A percentile compares a stretch with the other conserved stretches of the same genome.
These are phyloP conservation scores for Chelon auratus DNA, from an alignment of 2,797 vertebrate species.

Conservation along the genomic window DNA sequence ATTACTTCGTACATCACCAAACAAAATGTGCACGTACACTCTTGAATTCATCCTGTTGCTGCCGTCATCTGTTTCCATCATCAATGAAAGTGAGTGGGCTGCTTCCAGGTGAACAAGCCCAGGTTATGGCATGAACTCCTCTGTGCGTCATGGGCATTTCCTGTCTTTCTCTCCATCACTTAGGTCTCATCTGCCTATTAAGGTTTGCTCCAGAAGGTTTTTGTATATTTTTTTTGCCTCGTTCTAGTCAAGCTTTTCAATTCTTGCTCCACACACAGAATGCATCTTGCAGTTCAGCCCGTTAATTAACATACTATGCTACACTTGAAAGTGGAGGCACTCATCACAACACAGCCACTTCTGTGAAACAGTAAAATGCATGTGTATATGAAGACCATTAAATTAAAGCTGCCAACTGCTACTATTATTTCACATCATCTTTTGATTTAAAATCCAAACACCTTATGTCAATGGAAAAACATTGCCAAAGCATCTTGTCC, in stretches of 20 bases:
- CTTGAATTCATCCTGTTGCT: not conserved
- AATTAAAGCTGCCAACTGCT: not conserved
- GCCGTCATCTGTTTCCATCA: not conserved
- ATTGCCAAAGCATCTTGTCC: not conserved
- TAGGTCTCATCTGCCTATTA: not conserved
- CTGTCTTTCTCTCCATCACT: not conserved
- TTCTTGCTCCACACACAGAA: not conserved
- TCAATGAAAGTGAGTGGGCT: not conserved
- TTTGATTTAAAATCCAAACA: constrained; percentile 1
- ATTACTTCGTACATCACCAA: not conserved
- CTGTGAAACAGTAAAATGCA: not conserved
- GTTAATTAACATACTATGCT: no score
- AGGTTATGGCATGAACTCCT: not conserved
- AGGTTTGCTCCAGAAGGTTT: not conserved
- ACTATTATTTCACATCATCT: not conserved
- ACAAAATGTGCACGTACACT: not conserved
- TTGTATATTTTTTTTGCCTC: not conserved
- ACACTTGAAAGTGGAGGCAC: no score
- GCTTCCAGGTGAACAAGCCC: not conserved
- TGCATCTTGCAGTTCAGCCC: not conserved
- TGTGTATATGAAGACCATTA: not conserved
- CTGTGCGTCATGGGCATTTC: not conserved
- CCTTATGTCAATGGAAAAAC: no score
- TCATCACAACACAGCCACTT: not conserved
- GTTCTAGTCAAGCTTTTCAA: not conserved